Conservation (phyloP, 2,113 vertebrate genomes). For the Nothocercus julius region DNA sequence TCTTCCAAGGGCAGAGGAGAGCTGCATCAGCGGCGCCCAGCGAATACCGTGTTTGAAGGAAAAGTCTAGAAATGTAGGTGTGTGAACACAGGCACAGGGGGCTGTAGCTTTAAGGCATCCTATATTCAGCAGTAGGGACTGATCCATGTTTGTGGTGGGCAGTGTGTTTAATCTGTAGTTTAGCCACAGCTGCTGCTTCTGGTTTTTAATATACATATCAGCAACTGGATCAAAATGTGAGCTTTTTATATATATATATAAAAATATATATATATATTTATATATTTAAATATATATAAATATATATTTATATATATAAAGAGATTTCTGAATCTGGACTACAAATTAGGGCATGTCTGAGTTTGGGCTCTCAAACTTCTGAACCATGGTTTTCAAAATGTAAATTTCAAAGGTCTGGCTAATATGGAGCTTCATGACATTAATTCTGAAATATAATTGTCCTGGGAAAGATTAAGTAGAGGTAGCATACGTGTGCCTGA, state of each 20-base stretch:
- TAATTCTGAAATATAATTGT: background rate
- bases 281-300: no score
- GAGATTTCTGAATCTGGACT: background rate
- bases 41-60: background rate
- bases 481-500: background rate
- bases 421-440: background rate
- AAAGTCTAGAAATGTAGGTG: background rate
- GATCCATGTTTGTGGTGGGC: background rate
- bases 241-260: no score
- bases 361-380: background rate
- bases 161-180: background rate
- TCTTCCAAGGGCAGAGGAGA: background rate
- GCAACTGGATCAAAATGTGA: background rate
- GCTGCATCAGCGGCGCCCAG: background rate
- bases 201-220: background rate
- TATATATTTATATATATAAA: no score
- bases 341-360: background rate
- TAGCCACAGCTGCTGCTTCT: background rate
- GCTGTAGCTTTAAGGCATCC: background rate
- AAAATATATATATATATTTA: no score
- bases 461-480: background rate
- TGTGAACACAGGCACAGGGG: background rate
- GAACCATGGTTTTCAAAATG: background rate
- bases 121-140: fast-evolving
- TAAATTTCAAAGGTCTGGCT: background rate